phyloP scores from a whole-genome alignment of 2,888 invertebrate species.

The Caenorhabditis sp. region DNA sequence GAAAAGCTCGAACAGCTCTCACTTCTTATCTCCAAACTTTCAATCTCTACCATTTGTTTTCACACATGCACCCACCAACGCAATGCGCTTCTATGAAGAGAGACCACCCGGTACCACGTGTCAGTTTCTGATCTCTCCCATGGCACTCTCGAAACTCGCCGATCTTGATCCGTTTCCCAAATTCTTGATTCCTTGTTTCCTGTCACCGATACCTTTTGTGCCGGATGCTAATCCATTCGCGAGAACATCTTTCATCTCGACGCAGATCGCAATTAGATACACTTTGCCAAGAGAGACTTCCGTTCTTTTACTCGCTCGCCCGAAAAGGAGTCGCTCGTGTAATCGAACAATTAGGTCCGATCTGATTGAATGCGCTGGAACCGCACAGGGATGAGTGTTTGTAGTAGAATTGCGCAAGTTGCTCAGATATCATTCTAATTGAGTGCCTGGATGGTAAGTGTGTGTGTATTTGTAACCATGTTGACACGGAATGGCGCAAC shows the following conservation, averaged over 20 bases:
- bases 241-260: slow-evolving; percentile 40
- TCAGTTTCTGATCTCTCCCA: neutral
- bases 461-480: slow-evolving; percentile 13
- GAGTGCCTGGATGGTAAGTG: slow-evolving; percentile 45
- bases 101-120: neutral
- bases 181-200: neutral
- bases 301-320: slow-evolving; percentile 6
- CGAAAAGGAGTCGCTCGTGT: slow-evolving; percentile 3
- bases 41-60: too few relatives aligned
- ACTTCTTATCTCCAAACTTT: too few relatives aligned
- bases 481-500: slow-evolving; percentile 49
- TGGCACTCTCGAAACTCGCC: slow-evolving; percentile 4
- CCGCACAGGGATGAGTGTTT: slow-evolving; percentile 45
- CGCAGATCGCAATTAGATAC: slow-evolving; percentile 10
- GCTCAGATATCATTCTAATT: slow-evolving; percentile 32
- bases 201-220: slow-evolving; percentile 1
- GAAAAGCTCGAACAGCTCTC: neutral
- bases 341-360: slow-evolving; percentile 9
- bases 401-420: slow-evolving; percentile 38
- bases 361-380: neutral
- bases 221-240: slow-evolving; percentile 20
- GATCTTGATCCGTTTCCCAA: neutral
- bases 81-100: too few relatives aligned
- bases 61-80: too few relatives aligned
- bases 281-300: slow-evolving; percentile 18